Evolutionary conservation across 2,113 vertebrate genomes (phyloP).

Genomic region (Nothobranchius furzeri): DNA sequence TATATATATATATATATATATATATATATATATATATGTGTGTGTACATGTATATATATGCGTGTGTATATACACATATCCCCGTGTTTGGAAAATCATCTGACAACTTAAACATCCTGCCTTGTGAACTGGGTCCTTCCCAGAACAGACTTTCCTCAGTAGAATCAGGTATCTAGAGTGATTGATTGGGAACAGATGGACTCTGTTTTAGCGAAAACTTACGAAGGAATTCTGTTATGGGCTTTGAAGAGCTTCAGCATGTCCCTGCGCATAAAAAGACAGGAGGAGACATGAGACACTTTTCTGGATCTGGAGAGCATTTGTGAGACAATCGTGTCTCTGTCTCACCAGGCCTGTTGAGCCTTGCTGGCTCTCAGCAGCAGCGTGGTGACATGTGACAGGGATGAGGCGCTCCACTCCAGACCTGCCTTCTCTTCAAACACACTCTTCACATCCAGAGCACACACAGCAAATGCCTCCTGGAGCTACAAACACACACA

Average conservation of each 20-base stretch:
- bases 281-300: background rate
- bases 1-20: too few species aligned
- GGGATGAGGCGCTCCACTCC: slow-evolving; percentile 70
- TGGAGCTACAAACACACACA: slow-evolving; percentile 78
- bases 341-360: slow-evolving; percentile 85
- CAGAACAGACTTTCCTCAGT: too few species aligned
- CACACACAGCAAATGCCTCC: slow-evolving; percentile 83
- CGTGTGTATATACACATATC: too few species aligned
- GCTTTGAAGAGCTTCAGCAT: slow-evolving; percentile 83
- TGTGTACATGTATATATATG: too few species aligned
- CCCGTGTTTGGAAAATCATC: too few species aligned
- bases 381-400: slow-evolving; percentile 74
- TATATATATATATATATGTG: too few species aligned
- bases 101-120: too few species aligned
- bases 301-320: too few species aligned
- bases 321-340: background rate
- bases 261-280: slow-evolving; percentile 73
- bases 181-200: background rate
- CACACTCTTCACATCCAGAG: slow-evolving; percentile 80
- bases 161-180: too few species aligned
- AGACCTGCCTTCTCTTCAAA: slow-evolving; percentile 38
- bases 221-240: slow-evolving; percentile 86
- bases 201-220: slow-evolving; percentile 54
- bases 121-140: too few species aligned
- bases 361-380: slow-evolving; percentile 82